Conservation (phyloP, 1,140 invertebrate genomes). For the Tetramorium alpestre region DNA sequence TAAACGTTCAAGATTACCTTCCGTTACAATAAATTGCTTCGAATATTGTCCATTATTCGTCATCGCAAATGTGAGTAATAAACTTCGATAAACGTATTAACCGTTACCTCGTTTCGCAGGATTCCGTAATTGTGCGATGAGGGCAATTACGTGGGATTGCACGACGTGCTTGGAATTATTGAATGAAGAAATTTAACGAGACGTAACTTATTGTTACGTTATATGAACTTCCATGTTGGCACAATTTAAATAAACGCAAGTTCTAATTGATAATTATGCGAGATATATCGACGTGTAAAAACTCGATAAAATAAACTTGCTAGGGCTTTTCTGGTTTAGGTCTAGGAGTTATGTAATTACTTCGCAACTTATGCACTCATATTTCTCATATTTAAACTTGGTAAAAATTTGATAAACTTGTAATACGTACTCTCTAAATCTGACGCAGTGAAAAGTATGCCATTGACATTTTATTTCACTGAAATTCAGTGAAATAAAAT, state of each 20-base stretch:
- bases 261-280: background rate
- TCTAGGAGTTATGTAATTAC: background rate
- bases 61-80: slow-evolving; percentile 47
- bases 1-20: slow-evolving; percentile 9
- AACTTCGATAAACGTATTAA: slow-evolving; percentile 53
- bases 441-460: no score
- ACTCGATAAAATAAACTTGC: background rate
- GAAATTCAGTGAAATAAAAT: no score
- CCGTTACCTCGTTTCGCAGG: slow-evolving; percentile 40
- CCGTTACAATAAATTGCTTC: slow-evolving; percentile 44
- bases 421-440: background rate
- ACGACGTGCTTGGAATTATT: slow-evolving; percentile 29
- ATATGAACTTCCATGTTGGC: background rate
- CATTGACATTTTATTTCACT: no score
- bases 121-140: slow-evolving; percentile 44
- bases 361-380: background rate
- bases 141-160: slow-evolving; percentile 43
- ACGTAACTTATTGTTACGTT: slow-evolving; percentile 10
- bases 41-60: slow-evolving; percentile 44
- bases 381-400: background rate
- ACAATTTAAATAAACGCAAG: background rate
- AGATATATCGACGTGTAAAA: background rate
- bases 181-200: slow-evolving; percentile 45
- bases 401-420: background rate
- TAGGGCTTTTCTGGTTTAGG: background rate